These are phyloP conservation scores for Drosophila mimica DNA, from an alignment of 2,888 invertebrate genomes.

Conservation along the genomic window DNA sequence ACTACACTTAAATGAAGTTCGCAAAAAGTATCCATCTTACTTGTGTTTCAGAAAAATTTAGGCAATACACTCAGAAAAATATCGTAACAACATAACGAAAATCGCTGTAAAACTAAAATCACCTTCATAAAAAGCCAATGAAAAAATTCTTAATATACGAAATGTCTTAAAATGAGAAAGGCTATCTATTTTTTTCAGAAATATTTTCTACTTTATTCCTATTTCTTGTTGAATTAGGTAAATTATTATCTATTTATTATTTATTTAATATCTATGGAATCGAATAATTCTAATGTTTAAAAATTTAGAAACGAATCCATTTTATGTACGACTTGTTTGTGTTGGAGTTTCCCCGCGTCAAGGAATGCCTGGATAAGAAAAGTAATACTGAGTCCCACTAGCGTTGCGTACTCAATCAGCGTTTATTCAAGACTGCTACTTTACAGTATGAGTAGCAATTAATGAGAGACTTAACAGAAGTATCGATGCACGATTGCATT, in stretches of 20 bases:
- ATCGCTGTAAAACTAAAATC: not conserved
- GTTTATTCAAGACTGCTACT: too few relatives aligned
- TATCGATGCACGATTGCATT: too few relatives aligned
- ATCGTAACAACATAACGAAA: not conserved
- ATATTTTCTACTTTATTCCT: not conserved
- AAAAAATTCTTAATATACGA: not conserved
- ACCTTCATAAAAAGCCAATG: not conserved
- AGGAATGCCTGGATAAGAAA: too few relatives aligned
- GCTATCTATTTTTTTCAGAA: not conserved
- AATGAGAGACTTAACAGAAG: too few relatives aligned
- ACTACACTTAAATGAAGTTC: not conserved
- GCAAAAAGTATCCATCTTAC: not conserved
- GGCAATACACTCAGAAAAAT: not conserved
- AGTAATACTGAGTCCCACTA: too few relatives aligned
- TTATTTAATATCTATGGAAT: too few relatives aligned
- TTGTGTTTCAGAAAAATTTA: not conserved
- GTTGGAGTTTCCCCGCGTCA: too few relatives aligned
- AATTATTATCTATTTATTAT: too few relatives aligned
- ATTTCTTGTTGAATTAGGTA: not conserved
- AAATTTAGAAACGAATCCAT: not conserved
- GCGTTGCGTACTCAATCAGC: too few relatives aligned
- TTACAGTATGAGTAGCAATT: too few relatives aligned
- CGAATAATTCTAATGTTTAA: too few relatives aligned
- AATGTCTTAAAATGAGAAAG: not conserved
- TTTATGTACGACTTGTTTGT: too few relatives aligned